Base-by-base conservation (phyloP, 2,888 invertebrate species). In the Agrotis ipsilon region DNA sequence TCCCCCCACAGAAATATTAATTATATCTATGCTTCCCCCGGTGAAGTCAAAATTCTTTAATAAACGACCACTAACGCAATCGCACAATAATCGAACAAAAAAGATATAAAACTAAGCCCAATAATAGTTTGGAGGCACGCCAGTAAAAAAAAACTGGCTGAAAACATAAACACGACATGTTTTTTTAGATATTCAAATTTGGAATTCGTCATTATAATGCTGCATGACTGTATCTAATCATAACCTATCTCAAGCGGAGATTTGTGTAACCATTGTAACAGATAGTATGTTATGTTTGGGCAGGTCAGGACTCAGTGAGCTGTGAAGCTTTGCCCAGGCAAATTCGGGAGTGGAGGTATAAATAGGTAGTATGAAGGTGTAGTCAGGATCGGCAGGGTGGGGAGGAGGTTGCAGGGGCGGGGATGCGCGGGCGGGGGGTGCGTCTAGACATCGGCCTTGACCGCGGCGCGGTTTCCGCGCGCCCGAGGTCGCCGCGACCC, bases 401-500 rank as follows among this genome's bases (percentile, higher is more conserved):
- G 80, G 72, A 81, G 81, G 79, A 84, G 85, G 84, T 72, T 72
- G 72, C 81, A 74, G 79, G 78, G 85, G 84, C 81, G 84, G 82
- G 86, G 85, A 84, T 81, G 88, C 83, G 84, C 80, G 84, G 80
- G 85, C 85, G 85, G 89, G 89, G 89, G 92, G 89, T 89, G 92
- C 89, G 95, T 95, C 95, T 95, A 95, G 95, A 95, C 95, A 83
- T 76, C 90, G 94, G 95, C 95, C 96, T 95, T 95, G 95, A 95
- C 95, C 95, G 94, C 87, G 92, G 90, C 90, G 86, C 91, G 91
- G 94, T 94, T 95, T 95, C 94, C 95, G 95, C 93, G 94, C 94
- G 89, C 86, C 82, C 92, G 93, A 93, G 93, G 94, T 93, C 94
- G 92, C 80, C 71, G 84, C 92, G 92, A 91, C 93, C 93, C 92